Evolutionary conservation across 2,113 vertebrate genomes (phyloP).

Genomic region (Micronycteris hirsuta): DNA sequence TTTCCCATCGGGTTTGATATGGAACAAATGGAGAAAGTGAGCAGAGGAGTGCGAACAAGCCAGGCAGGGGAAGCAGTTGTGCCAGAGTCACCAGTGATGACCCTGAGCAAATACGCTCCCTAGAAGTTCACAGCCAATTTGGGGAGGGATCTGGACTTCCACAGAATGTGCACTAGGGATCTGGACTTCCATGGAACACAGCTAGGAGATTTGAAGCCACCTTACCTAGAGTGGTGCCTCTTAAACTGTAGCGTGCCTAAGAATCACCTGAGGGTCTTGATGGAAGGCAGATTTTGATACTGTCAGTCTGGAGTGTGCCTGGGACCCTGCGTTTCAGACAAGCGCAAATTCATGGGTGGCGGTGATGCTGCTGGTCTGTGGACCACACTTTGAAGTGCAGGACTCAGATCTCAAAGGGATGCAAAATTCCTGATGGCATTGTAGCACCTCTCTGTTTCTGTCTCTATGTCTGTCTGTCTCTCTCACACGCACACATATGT

Average conservation of each 20-base stretch:
- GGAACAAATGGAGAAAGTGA: neutral
- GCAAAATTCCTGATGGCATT: neutral
- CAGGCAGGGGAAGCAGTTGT: neutral
- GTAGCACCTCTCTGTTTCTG: neutral
- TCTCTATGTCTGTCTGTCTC: neutral
- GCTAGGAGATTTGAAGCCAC: neutral
- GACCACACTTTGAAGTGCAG: neutral
- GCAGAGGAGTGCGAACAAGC: neutral
- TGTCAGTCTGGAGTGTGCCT: fast-evolving
- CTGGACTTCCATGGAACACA: neutral
- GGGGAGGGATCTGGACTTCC: neutral
- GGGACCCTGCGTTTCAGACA: neutral
- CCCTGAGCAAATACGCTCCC: neutral
- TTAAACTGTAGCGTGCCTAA: neutral
- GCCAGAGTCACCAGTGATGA: neutral
- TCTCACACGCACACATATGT: neutral
- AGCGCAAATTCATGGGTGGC: neutral
- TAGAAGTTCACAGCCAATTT: neutral
- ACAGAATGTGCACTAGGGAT: neutral
- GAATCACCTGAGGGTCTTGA: neutral
- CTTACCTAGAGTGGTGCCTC: neutral
- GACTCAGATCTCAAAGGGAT: neutral
- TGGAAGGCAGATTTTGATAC: neutral
- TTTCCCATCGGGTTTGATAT: neutral
- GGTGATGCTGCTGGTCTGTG: neutral